Evolutionary conservation across 2,888 invertebrate species (phyloP), one percentile per base, ranked within the genome.

Genomic region (Drosophila merina): DNA sequence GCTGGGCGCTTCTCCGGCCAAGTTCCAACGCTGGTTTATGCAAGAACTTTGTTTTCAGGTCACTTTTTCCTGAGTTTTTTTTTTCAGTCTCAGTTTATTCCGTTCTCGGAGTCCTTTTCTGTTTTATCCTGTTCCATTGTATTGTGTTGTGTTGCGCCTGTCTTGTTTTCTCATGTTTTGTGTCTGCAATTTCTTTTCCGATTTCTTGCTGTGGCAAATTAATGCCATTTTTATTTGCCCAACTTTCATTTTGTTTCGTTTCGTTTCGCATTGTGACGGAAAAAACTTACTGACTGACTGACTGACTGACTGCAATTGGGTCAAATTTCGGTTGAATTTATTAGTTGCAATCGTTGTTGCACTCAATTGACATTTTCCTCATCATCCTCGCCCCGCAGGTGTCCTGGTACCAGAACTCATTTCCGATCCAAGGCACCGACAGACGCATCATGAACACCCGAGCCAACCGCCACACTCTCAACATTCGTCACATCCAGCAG

Each of bases 331-430:
- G 72, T 59, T 75, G 54, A 60, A 63, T 64, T 59, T 69, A 60
- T 69, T 72, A 42, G 52, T 64, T 70, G 42, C 48, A 56, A 30
- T 54, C 36, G 52, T 7, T 44, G 49, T 25, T 26, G 48, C 57
- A 50, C 36, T 45, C 52, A 48, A 48, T 72, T 47, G 58, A 57
- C 59, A 54, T 36, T 40, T 42, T 14, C 42, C 54, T 38, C 31
- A 42, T 49, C 67, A 54, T 14, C 44, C n/a, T 58, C 50, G n/a
- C 10, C 30, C 14, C 88, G 50, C 92, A 95, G 94, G 94, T 95
- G 50, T 93, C 94, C 10, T 95, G 95, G 95, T 95, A 94, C 90
- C 95, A 95, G 87, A 95, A 95, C 88, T 95, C 95, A 67, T 94
- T 94, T 83, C 93, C 94, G 0, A 91, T 95, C 82, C 93, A 94